Conservation (phyloP, 2,797 vertebrate species). For the Enteromius afrohamiltoni region DNA sequence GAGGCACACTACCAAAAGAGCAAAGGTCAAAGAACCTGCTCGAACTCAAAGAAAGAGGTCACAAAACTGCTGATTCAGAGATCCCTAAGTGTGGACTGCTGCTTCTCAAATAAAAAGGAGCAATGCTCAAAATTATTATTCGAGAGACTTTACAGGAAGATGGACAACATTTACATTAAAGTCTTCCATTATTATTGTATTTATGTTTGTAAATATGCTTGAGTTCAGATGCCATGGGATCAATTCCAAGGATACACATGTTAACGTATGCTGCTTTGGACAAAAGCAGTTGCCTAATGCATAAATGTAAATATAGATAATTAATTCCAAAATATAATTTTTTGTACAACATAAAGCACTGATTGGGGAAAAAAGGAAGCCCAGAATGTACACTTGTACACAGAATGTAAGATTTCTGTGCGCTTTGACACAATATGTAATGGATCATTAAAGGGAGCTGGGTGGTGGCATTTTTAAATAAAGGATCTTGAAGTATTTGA, state of each 20-base stretch:
- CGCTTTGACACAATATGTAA: conserved; percentile 1
- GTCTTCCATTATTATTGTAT: conserved; percentile 10
- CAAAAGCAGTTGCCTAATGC: background rate
- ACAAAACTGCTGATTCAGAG: conserved; percentile 77
- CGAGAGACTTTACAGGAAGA: conserved; percentile 5
- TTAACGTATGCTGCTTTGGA: background rate
- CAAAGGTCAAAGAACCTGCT: conserved; percentile 72
- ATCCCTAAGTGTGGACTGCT: background rate
- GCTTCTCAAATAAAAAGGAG: background rate
- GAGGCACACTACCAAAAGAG: conserved; percentile 77
- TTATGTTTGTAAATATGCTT: conserved; percentile 5
- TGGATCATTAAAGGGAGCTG: background rate
- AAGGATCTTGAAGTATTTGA: conserved; percentile 27
- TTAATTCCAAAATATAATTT: background rate
- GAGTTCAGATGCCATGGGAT: background rate
- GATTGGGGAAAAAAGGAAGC: background rate
- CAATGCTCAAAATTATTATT: background rate
- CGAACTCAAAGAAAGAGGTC: conserved; percentile 83
- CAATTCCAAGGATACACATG: background rate
- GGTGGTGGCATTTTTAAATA: conserved; percentile 38
- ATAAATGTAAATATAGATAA: background rate
- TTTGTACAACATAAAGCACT: conserved; percentile 21
- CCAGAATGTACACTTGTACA: background rate
- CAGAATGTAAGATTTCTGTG: background rate
- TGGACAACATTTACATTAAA: background rate